These are phyloP conservation scores for Craseonycteris thonglongyai DNA, from an alignment of 2,113 vertebrate species.

Conservation along the genomic window DNA sequence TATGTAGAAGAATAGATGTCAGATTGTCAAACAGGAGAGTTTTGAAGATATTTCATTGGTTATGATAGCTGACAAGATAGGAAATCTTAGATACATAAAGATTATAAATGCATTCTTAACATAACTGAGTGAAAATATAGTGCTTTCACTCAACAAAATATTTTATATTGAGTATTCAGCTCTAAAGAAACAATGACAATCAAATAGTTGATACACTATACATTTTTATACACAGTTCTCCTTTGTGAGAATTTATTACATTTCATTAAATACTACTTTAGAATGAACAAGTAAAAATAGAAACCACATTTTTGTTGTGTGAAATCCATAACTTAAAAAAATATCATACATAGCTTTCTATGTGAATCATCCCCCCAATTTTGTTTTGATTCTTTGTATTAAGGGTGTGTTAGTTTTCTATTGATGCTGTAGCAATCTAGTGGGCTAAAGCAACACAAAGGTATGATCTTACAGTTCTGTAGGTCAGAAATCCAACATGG, in stretches of 20 bases:
- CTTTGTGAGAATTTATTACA: neutral
- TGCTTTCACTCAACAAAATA: neutral
- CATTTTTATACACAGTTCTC: neutral
- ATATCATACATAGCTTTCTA: neutral
- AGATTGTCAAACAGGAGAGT: neutral
- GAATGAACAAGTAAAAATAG: neutral
- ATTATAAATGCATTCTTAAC: neutral
- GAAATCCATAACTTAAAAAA: neutral
- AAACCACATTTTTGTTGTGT: neutral
- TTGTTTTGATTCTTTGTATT: neutral
- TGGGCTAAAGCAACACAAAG: neutral
- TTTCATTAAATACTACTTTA: neutral
- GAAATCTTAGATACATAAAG: neutral
- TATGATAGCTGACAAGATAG: neutral
- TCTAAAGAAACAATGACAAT: neutral
- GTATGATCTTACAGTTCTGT: neutral
- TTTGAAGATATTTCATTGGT: neutral
- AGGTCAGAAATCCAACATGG: neutral
- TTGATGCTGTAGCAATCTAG: neutral
- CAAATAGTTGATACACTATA: neutral
- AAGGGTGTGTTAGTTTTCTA: neutral
- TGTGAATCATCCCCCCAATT: neutral
- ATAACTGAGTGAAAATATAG: slow-evolving; percentile 12
- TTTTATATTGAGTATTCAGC: neutral
- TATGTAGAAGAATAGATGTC: neutral